phyloP scores from a whole-genome alignment of 2,888 invertebrate species.

The Lingula anatina region DNA sequence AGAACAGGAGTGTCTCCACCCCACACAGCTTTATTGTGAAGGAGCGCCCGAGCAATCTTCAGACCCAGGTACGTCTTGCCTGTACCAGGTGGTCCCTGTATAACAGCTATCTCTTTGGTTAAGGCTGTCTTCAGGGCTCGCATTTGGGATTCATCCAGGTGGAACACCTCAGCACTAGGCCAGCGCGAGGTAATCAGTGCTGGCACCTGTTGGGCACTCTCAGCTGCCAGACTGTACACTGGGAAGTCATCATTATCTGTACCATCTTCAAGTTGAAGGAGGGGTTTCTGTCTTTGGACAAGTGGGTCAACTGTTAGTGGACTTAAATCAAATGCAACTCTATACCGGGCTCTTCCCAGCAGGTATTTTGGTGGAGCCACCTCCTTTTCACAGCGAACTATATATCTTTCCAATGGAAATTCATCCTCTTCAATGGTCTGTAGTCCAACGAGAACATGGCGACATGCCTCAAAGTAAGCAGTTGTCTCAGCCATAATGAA shows the following conservation, averaged over 20 bases:
- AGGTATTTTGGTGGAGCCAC: conserved; percentile 52
- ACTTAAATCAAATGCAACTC: conserved; percentile 15
- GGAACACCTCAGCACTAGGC: conserved; percentile 18
- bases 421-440: conserved; percentile 58
- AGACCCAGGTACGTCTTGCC: conserved; percentile 29
- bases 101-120: conserved; percentile 21
- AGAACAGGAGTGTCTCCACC: conserved; percentile 59
- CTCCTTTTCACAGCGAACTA: conserved; percentile 57
- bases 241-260: no score
- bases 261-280: no score
- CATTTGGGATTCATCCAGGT: conserved; percentile 25
- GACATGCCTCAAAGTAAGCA: conserved; percentile 74
- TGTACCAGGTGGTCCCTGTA: conserved; percentile 29
- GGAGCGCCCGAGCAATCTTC: conserved; percentile 55
- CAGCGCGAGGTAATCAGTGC: conserved; percentile 10
- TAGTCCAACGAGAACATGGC: conserved; percentile 65
- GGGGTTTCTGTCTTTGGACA: no score
- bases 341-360: not conserved
- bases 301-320: conserved; percentile 24
- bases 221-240: no score
- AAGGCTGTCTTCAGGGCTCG: conserved; percentile 22
- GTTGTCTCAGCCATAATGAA: conserved; percentile 66
- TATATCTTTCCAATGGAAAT: conserved; percentile 67
- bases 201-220: not conserved
- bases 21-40: conserved; percentile 56